Base-by-base conservation (phyloP, 2,888 invertebrate species). In the Drosophila pegasa region DNA sequence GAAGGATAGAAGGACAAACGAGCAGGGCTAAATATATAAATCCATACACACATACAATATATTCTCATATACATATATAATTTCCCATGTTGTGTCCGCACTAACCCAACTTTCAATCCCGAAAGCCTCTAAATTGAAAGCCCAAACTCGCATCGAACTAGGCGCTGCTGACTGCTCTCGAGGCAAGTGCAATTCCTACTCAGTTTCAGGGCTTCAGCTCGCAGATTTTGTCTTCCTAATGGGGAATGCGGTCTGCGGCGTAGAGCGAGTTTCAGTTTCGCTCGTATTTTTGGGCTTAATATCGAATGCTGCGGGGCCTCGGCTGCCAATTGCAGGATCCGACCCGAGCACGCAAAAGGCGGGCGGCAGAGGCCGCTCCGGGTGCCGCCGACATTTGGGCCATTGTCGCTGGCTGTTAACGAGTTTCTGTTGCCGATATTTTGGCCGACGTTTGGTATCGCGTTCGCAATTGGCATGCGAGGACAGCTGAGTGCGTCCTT, bases 381-480 rank as follows among this genome's bases (percentile, higher is more conserved):
- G 10, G 10, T 27, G 27, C 43, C 9, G 5, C 25, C 1, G 25
- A 25, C 64, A 48, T 27, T 31, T n/a, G 25, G 27, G 10, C 40
- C 52, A 25, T 55, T 65, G 65, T 55, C 43, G 25, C 38, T 7
- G 35, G 10, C 27, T 65, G 55, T 48, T 66, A 55, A 66, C 65
- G 55, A 56, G 66, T 41, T 56, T 66, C 56, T 20, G 20, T 18
- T 55, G 29, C 14, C 27, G 22, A 54, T 25, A 62, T 47, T 48
- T 54, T 22, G n/a, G n/a, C n/a, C 9, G 33, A 3, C 18, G 48
- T 37, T 66, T 51, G 37, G 0, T 6, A 52, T 37, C 29, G 29
- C 45, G 51, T 22, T 56, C 22, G 41, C n/a, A 22, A 64, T 43
- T 37, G 55, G 40, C 41, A 55, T 63, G 25, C 47, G 38, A 47